These are phyloP conservation scores for Halcyon smyrnensis DNA, from an alignment of 2,797 vertebrate genomes.

Conservation along the genomic window DNA sequence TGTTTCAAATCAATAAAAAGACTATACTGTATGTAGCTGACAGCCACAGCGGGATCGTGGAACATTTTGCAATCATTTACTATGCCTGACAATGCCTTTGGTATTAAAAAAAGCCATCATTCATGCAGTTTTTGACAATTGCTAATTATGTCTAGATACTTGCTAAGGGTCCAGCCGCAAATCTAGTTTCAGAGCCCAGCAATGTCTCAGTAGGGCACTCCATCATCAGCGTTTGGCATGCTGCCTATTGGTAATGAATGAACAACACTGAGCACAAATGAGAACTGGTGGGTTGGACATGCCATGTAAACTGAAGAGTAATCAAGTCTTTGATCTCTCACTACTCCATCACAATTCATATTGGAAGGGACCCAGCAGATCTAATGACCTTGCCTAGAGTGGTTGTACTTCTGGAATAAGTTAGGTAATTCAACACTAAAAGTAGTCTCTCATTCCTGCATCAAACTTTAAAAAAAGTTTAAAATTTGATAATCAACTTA, in stretches of 20 bases:
- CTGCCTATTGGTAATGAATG: conserved; percentile 2
- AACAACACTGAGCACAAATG: neutral
- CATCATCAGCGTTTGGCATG: conserved; percentile 35
- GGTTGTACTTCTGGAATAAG: neutral
- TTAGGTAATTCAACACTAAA: neutral
- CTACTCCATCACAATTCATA: conserved; percentile 23
- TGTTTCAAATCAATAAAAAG: conserved; percentile 33
- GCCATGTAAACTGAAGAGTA: conserved; percentile 19
- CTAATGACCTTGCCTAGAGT: neutral
- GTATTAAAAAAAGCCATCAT: neutral
- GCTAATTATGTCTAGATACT: conserved; percentile 45
- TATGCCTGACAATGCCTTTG: conserved; percentile 29
- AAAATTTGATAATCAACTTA: neutral
- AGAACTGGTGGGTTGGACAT: neutral
- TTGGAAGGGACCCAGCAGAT: conserved; percentile 26
- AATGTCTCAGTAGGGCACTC: conserved; percentile 25
- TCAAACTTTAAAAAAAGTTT: neutral
- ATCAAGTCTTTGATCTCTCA: conserved; percentile 18
- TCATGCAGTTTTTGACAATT: conserved; percentile 37
- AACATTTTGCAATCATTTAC: conserved; percentile 36
- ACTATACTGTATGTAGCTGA: neutral
- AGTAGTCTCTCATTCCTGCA: neutral
- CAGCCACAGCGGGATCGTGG: neutral
- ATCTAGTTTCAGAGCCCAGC: conserved; percentile 32
- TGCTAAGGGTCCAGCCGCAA: conserved; percentile 8